These are phyloP conservation scores for Muscina levida DNA, from an alignment of 2,888 invertebrate species.

Conservation along the genomic window DNA sequence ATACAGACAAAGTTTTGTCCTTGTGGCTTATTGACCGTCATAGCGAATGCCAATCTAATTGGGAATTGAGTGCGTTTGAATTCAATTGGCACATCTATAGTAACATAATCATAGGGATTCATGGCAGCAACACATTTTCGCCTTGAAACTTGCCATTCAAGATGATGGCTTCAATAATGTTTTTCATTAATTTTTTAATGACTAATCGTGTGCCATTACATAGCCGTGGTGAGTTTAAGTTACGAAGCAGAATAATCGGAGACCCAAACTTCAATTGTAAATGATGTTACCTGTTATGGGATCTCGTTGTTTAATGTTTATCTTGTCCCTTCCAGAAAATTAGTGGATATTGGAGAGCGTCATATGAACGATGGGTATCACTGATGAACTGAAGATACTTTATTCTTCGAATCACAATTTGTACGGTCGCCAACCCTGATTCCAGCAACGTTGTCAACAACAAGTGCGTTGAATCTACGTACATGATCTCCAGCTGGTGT, in stretches of 20 bases:
- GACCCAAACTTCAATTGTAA: background rate
- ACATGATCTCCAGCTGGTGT: too few relatives aligned
- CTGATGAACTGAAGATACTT: too few relatives aligned
- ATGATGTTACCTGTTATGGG: too few relatives aligned
- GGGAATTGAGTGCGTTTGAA: constrained; percentile 6
- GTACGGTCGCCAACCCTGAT: too few relatives aligned
- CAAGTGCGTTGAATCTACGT: background rate
- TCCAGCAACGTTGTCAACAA: too few relatives aligned
- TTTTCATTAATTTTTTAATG: background rate
- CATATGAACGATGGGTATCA: too few relatives aligned
- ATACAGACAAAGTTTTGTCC: background rate
- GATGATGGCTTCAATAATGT: constrained; percentile 4
- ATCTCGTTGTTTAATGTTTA: too few relatives aligned
- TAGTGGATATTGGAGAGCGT: too few relatives aligned
- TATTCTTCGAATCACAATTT: too few relatives aligned
- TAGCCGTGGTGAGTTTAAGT: background rate
- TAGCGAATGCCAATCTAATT: constrained; percentile 44
- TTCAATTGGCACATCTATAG: background rate
- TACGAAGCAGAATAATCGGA: too few relatives aligned
- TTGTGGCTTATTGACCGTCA: background rate
- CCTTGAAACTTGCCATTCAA: background rate
- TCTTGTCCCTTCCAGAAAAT: too few relatives aligned
- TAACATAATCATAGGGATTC: too few relatives aligned
- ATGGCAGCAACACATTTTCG: background rate
- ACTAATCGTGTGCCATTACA: background rate